phyloP scores from a whole-genome alignment of 2,888 invertebrate genomes.

The Hydrotaea cyrtoneurina region DNA sequence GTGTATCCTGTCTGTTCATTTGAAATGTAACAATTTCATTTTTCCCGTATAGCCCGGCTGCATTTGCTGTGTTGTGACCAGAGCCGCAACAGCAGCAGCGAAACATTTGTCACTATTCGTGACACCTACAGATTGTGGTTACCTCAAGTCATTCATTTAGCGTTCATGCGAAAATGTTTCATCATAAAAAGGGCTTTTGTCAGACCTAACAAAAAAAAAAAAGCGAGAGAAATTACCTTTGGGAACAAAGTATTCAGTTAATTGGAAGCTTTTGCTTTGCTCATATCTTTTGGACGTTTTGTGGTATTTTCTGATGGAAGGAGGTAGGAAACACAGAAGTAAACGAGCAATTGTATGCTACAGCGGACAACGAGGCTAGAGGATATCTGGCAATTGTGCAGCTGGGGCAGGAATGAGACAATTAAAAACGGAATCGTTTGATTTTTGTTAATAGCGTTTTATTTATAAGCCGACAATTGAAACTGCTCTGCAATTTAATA shows the following conservation, averaged over 20 bases:
- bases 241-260: not conserved
- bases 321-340: no score
- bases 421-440: no score
- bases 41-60: no score
- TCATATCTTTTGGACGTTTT: not conserved
- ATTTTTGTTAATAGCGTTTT: no score
- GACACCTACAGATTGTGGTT: slow-evolving; percentile 63
- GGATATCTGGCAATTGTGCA: no score
- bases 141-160: slow-evolving; percentile 53
- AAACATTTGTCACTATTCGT: slow-evolving; percentile 61
- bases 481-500: no score
- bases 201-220: not conserved
- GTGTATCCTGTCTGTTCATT: not conserved
- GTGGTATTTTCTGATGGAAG: no score
- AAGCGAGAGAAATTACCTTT: not conserved
- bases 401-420: no score
- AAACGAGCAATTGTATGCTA: no score
- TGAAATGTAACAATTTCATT: slow-evolving; percentile 43
- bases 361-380: no score
- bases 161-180: slow-evolving; percentile 32
- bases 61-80: no score
- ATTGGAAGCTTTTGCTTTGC: slow-evolving; percentile 13
- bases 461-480: no score
- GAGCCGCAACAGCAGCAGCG: not conserved
- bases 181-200: slow-evolving; percentile 5